Conservation (phyloP, 2,888 invertebrate species). For the Pandemis cinnamomeana region DNA sequence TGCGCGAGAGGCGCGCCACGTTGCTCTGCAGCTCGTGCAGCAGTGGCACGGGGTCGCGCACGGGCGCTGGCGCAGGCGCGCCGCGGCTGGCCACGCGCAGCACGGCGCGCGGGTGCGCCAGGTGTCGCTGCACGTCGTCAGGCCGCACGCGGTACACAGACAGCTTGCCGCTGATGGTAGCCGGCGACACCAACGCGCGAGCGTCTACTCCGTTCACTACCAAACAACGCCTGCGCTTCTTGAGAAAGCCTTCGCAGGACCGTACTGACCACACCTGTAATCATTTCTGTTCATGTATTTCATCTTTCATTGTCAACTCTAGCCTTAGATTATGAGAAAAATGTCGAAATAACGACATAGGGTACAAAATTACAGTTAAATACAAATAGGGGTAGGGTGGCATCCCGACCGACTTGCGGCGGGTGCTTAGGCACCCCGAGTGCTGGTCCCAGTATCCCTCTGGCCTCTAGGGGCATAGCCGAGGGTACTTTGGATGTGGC, state of each 20-base stretch:
- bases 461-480: too few relatives aligned
- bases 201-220: constrained; percentile 67
- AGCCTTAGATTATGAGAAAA: background rate
- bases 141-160: constrained; percentile 66
- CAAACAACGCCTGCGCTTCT: constrained; percentile 72
- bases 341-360: too few relatives aligned
- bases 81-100: constrained; percentile 74
- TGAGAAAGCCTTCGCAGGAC: constrained; percentile 76
- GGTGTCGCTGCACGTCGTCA: constrained; percentile 58
- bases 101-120: constrained; percentile 72
- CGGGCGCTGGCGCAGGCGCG: constrained; percentile 52
- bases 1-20: constrained; percentile 68
- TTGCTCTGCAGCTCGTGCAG: constrained; percentile 68
- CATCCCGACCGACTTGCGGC: too few relatives aligned
- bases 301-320: background rate
- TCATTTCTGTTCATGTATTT: background rate
- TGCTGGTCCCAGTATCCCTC: too few relatives aligned
- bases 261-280: constrained; percentile 76
- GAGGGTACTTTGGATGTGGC: too few relatives aligned
- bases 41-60: constrained; percentile 42
- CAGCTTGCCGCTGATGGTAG: constrained; percentile 66
- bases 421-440: too few relatives aligned
- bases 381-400: too few relatives aligned
- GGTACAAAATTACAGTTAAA: too few relatives aligned
- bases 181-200: constrained; percentile 62